Percentiles rank a stretch among this genome's conserved stretches.
Evolutionary conservation across 2,797 vertebrate genomes (phyloP).

Genomic region (Urocyon cinereoargenteus): DNA sequence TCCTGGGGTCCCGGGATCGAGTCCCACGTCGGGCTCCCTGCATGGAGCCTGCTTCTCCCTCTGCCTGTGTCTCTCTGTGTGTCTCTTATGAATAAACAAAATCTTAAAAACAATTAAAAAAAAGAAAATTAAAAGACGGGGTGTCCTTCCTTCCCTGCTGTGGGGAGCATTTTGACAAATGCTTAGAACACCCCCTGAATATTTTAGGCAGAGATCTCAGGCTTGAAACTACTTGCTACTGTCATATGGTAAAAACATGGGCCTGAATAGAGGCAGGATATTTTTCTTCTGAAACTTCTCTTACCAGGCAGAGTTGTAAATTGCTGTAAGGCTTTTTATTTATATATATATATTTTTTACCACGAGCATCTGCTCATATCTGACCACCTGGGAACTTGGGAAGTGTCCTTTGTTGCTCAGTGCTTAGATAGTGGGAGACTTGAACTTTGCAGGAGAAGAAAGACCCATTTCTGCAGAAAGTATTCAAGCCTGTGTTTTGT

Average conservation of each 20-base stretch:
- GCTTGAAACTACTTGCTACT: background rate
- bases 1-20: too few relatives aligned
- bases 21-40: too few relatives aligned
- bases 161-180: fast-evolving
- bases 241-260: background rate
- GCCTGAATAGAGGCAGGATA: background rate
- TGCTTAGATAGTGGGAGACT: background rate
- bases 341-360: background rate
- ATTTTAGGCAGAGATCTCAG: background rate
- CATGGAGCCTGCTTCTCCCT: too few relatives aligned
- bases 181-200: background rate
- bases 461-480: background rate
- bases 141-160: background rate
- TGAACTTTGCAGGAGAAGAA: background rate
- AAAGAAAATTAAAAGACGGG: background rate
- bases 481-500: background rate
- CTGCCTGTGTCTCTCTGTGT: too few relatives aligned
- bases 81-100: too few relatives aligned
- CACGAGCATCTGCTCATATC: background rate
- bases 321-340: background rate
- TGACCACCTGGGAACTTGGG: background rate
- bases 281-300: background rate
- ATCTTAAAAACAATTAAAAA: too few relatives aligned
- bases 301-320: background rate
- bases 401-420: background rate